A percentile compares a stretch with the other conserved stretches of the same genome.
These are phyloP conservation scores for Neoaliturus tenellus DNA, from an alignment of 2,888 invertebrate genomes.

Conservation along the genomic window DNA sequence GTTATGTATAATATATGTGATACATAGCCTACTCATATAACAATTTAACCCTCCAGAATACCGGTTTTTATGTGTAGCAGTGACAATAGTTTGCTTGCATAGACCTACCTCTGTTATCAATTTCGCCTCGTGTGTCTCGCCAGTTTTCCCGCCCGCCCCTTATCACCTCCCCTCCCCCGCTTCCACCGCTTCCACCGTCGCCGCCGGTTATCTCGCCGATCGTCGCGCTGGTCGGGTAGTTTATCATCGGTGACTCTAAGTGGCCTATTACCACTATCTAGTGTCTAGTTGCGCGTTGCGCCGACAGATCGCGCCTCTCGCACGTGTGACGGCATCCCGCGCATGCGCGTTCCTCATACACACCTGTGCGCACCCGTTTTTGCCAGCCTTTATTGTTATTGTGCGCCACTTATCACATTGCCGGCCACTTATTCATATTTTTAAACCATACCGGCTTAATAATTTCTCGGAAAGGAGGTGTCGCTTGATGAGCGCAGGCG, in stretches of 20 bases:
- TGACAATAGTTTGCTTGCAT: no score
- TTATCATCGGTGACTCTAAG: constrained; percentile 43
- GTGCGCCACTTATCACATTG: constrained; percentile 43
- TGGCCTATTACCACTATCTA: constrained; percentile 39
- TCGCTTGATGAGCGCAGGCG: not conserved
- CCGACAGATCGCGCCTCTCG: constrained; percentile 14
- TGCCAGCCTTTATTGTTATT: constrained; percentile 19
- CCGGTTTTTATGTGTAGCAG: no score
- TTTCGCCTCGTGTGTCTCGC: no score
- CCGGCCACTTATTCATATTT: constrained; percentile 52
- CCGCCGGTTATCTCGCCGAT: not conserved
- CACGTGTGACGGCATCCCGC: constrained; percentile 45
- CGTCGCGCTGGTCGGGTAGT: not conserved
- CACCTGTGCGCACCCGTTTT: constrained; percentile 32
- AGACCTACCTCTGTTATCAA: no score
- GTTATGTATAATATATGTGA: no score
- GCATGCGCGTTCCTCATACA: constrained; percentile 39
- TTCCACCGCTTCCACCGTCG: not conserved
- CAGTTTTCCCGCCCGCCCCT: not conserved
- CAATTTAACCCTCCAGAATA: no score
- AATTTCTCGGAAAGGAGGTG: constrained; percentile 35
- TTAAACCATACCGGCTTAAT: constrained; percentile 40
- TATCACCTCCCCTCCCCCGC: not conserved
- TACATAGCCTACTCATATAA: no score
- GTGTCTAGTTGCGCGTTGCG: not conserved